Percentiles rank a stretch among this genome's conserved stretches.
phyloP scores from a whole-genome alignment of 2,113 vertebrate species.

The Chrysochloris asiatica region DNA sequence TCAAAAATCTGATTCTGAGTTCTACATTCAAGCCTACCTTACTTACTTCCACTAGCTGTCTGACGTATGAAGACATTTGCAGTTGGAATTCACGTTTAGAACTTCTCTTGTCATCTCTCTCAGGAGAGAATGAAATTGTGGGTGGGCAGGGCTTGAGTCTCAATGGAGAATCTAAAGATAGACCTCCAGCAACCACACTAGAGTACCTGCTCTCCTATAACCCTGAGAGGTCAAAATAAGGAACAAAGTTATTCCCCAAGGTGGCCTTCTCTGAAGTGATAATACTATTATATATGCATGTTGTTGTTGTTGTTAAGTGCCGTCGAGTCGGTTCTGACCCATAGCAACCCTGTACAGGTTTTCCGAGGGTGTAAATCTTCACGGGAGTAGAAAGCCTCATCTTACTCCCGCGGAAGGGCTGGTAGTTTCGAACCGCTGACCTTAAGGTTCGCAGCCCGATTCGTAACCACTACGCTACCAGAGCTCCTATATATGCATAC shows the following conservation, averaged over 20 bases:
- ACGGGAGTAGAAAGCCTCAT: too few species aligned
- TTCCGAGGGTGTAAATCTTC: too few species aligned
- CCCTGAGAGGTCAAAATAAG: neutral
- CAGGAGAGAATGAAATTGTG: neutral
- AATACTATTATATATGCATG: too few species aligned
- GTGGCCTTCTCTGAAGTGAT: constrained; percentile 11
- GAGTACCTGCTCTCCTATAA: too few species aligned
- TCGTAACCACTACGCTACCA: too few species aligned
- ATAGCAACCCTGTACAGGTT: too few species aligned
- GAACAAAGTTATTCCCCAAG: neutral
- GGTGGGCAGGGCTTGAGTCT: neutral
- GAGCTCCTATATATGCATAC: too few species aligned
- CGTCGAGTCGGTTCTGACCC: too few species aligned
- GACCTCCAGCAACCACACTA: neutral
- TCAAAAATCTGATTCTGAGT: neutral
- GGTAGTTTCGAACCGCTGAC: too few species aligned
- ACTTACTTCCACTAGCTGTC: neutral
- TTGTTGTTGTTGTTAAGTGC: too few species aligned
- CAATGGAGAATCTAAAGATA: neutral
- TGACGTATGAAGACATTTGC: neutral
- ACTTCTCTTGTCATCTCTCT: neutral
- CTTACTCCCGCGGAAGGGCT: too few species aligned
- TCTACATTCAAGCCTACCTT: neutral
- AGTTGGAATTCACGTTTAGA: neutral
- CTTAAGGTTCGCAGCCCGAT: too few species aligned